Evolutionary conservation across 2,797 vertebrate genomes (phyloP).

Genomic region (Pseudochaenichthys georgianus): DNA sequence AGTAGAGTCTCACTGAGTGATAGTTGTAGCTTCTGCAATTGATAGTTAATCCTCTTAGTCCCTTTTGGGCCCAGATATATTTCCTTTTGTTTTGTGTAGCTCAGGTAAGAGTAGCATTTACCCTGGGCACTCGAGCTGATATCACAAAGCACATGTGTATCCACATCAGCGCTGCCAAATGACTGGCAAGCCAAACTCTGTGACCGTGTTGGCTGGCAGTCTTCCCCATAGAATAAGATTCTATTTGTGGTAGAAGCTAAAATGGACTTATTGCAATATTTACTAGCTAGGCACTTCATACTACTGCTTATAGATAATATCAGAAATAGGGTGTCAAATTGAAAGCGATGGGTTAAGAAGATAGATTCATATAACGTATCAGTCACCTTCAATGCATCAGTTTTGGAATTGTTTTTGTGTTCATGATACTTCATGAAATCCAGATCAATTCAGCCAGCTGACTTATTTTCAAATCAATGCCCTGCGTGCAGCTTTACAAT

Average conservation of each 20-base stretch:
- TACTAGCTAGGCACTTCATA: neutral
- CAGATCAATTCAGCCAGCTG: neutral
- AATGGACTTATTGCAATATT: neutral
- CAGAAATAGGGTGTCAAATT: neutral
- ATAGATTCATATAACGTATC: neutral
- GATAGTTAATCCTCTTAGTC: slow-evolving; percentile 68
- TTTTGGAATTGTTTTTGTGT: neutral
- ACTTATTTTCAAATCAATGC: neutral
- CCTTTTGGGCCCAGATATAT: slow-evolving; percentile 48
- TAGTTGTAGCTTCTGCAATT: slow-evolving; percentile 47
- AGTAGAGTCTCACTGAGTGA: slow-evolving; percentile 43
- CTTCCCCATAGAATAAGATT: neutral
- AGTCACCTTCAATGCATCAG: neutral
- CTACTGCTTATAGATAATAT: neutral
- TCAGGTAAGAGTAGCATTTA: slow-evolving; percentile 51
- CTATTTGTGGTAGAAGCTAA: neutral
- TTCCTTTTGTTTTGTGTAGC: slow-evolving; percentile 52
- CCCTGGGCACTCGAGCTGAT: slow-evolving; percentile 35
- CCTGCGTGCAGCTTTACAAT: neutral
- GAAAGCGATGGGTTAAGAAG: neutral
- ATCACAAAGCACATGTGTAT: slow-evolving; percentile 35
- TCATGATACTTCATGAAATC: neutral
- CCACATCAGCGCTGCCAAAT: slow-evolving; percentile 34
- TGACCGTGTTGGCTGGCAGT: slow-evolving; percentile 13
- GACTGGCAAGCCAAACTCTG: slow-evolving; percentile 40